These are phyloP conservation scores for Tokudaia tokunoshimensis DNA, from an alignment of 2,797 vertebrate species.

Conservation along the genomic window DNA sequence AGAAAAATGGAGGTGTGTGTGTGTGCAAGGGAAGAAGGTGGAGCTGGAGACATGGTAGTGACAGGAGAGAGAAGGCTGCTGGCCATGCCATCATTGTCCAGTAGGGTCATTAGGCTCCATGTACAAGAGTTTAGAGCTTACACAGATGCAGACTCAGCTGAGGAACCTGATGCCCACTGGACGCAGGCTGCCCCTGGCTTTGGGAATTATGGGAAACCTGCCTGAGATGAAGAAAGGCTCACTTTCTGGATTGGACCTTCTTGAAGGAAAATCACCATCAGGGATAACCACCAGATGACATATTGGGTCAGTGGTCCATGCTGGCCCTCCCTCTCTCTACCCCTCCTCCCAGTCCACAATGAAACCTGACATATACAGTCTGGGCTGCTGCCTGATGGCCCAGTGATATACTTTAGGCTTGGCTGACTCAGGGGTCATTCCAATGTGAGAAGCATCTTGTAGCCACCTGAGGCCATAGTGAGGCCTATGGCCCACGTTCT, in stretches of 20 bases:
- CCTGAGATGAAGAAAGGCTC: background rate
- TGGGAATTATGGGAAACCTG: background rate
- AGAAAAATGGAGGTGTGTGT: background rate
- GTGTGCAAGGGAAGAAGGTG: background rate
- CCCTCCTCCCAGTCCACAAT: background rate
- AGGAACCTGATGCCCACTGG: background rate
- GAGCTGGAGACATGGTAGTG: background rate
- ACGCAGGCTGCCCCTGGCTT: background rate
- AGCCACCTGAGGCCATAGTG: background rate
- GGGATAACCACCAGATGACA: background rate
- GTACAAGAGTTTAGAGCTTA: background rate
- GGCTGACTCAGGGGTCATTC: background rate
- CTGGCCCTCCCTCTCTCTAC: too few species aligned
- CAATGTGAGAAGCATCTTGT: background rate
- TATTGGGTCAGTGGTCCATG: background rate
- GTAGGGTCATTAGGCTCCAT: background rate
- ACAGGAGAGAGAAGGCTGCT: background rate
- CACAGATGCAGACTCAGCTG: background rate
- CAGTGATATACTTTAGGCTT: background rate
- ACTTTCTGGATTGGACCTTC: background rate
- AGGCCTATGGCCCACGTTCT: background rate
- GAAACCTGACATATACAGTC: background rate
- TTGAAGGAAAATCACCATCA: background rate
- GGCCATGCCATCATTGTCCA: background rate
- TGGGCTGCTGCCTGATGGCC: background rate